Evolutionary conservation across 2,797 vertebrate genomes (phyloP), one percentile per base, ranked within the genome.

Genomic region (Pangasius macronema): DNA sequence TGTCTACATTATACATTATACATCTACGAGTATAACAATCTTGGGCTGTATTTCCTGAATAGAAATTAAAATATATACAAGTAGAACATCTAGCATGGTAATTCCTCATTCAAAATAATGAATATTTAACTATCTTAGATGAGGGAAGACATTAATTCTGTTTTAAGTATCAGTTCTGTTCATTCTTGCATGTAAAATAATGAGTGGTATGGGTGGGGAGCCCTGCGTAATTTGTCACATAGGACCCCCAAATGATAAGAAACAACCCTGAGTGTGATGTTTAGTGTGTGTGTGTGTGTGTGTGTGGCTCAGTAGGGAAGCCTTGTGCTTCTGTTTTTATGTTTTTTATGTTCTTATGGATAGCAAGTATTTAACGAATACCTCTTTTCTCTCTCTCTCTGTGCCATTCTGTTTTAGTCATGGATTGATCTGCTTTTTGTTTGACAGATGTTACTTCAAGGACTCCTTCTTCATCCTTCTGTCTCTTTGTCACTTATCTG

Each of bases 331-430:
- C 30, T 68, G 30, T 20, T 68, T 68, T 36, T 33, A 18, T 39
- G 39, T 39, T 39, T 39, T 39, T 39, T 39, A 39, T 39, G 39
- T 39, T 39, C 0, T 39, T 39, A 73, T 11, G 72, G 72, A 75
- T 13, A 49, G 49, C 22, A 72, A 72, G 42, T 14, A 75, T 46
- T 75, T 75, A 75, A 24, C 10, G 0, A 20, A 0, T 70, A 22
- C 42, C 20, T 72, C 68, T 72, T 39, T 51, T 81, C 77, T 33
- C 24, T 30, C 42, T 72, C 24, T 30, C 42, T 72, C 68, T 9
- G 39, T 68, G 61, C 65, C 80, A 46, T 8, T 87, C 72, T 81
- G 46, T 55, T 49, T 89, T 86, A 84, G 82, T 86, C 85, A 89
- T 51, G 63, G 85, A 89, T 81, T 89, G 57, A 89, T 84, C 85